A percentile compares a stretch with the other conserved stretches of the same genome.
These are phyloP conservation scores for Ochotona curzoniae DNA, from an alignment of 2,113 vertebrate species.

Conservation along the genomic window DNA sequence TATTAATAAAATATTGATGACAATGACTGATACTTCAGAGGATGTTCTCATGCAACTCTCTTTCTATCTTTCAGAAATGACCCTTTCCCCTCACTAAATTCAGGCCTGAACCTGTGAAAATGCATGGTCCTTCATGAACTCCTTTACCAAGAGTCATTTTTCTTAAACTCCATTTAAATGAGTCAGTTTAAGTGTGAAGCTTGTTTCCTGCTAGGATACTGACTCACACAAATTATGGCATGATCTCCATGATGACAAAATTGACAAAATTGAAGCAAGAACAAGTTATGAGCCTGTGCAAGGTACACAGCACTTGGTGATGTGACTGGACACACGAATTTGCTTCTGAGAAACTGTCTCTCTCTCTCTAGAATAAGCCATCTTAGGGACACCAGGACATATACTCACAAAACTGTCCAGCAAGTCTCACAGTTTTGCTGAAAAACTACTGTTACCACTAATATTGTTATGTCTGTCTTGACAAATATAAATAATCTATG, in stretches of 20 bases:
- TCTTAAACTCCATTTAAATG: neutral
- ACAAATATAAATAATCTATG: neutral
- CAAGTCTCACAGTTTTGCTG: neutral
- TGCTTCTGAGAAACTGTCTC: neutral
- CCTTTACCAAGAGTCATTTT: neutral
- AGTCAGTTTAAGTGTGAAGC: neutral
- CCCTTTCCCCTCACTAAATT: neutral
- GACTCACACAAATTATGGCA: neutral
- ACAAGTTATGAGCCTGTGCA: neutral
- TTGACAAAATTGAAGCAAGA: neutral
- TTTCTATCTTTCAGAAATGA: neutral
- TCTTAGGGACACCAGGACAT: neutral
- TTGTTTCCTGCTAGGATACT: neutral
- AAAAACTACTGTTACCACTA: neutral
- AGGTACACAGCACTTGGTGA: neutral
- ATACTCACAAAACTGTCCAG: neutral
- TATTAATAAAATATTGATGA: conserved; percentile 12
- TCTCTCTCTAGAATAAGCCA: neutral
- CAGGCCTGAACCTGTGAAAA: too few species aligned
- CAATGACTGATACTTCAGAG: neutral
- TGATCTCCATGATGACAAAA: neutral
- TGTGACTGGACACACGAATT: neutral
- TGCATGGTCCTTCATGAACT: neutral
- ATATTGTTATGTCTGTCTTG: neutral
- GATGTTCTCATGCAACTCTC: neutral